Evolutionary conservation across 2,113 vertebrate species (phyloP).

Genomic region (Catharus minimus): DNA sequence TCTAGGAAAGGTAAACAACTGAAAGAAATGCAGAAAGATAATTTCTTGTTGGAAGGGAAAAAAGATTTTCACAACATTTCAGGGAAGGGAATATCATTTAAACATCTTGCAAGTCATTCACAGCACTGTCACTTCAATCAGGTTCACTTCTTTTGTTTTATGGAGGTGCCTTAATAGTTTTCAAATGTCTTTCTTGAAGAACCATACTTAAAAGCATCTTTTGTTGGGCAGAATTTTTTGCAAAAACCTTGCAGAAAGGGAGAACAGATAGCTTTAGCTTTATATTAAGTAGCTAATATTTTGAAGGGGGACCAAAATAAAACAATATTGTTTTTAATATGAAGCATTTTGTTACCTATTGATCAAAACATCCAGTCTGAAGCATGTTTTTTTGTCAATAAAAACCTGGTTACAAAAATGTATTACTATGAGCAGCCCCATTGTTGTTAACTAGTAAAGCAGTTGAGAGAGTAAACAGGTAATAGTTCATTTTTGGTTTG

Average conservation of each 20-base stretch:
- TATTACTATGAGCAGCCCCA: accelerated
- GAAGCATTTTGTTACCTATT: background rate
- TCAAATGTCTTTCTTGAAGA: background rate
- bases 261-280: background rate
- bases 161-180: background rate
- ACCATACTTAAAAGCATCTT: background rate
- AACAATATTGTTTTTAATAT: background rate
- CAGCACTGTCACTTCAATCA: background rate
- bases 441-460: background rate
- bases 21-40: background rate
- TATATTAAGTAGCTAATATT: background rate
- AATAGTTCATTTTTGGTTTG: background rate
- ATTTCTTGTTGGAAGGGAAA: background rate
- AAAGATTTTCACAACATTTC: background rate
- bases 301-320: background rate
- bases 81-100: background rate
- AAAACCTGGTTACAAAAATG: background rate
- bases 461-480: background rate
- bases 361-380: background rate
- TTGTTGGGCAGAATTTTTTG: background rate
- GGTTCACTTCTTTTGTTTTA: background rate
- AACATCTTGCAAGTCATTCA: background rate
- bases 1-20: background rate
- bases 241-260: background rate
- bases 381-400: background rate